These are phyloP conservation scores for Dichetophora obliterata DNA, from an alignment of 2,888 invertebrate genomes.

Conservation along the genomic window DNA sequence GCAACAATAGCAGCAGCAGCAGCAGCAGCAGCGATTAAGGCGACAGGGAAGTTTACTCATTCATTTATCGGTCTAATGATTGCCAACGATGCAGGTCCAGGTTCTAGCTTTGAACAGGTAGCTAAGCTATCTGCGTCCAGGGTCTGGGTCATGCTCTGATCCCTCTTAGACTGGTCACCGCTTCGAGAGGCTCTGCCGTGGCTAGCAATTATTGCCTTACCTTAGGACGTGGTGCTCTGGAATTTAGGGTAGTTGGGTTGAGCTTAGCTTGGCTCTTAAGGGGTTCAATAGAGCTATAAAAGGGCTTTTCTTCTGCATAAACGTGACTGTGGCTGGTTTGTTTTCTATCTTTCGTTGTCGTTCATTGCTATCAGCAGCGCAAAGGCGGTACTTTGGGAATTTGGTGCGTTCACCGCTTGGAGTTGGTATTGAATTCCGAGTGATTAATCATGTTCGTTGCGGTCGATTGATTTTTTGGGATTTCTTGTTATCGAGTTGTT, in stretches of 20 bases:
- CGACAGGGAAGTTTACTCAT: constrained; percentile 56
- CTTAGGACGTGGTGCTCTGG: too few relatives aligned
- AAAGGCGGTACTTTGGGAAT: constrained; percentile 15
- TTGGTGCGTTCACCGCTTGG: neutral
- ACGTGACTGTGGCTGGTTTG: constrained; percentile 25
- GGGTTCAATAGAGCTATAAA: neutral
- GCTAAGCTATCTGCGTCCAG: neutral
- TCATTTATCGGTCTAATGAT: constrained; percentile 59
- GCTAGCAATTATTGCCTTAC: neutral
- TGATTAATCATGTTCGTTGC: constrained; percentile 56
- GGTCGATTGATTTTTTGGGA: constrained; percentile 54
- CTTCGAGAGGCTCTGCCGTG: neutral
- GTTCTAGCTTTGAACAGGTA: constrained; percentile 13
- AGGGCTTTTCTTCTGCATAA: neutral
- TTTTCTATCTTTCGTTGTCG: neutral
- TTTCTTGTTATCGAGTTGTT: constrained; percentile 33
- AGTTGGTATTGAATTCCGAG: constrained; percentile 48
- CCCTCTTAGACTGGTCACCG: neutral
- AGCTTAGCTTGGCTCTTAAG: neutral
- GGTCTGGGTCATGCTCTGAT: neutral
- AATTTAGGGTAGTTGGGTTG: too few relatives aligned
- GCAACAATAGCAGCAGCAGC: neutral
- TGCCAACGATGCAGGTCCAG: constrained; percentile 54
- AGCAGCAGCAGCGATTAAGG: neutral
- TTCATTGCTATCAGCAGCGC: neutral